These are phyloP conservation scores for Paraplagusia blochii DNA, from an alignment of 2,113 vertebrate species.

Conservation along the genomic window DNA sequence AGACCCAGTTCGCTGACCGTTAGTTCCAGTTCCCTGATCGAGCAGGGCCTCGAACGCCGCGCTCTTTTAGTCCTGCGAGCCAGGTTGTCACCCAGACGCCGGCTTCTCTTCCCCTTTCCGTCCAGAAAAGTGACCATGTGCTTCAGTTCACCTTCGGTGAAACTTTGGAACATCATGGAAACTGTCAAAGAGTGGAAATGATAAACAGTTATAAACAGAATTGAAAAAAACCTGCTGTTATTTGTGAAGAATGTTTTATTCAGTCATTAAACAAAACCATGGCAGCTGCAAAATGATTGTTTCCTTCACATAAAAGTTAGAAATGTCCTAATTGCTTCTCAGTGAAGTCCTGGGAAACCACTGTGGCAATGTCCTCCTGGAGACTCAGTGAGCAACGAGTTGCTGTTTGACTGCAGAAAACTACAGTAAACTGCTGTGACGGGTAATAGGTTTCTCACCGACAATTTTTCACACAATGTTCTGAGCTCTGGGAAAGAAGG, in stretches of 20 bases:
- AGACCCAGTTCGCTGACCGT: conserved; percentile 91
- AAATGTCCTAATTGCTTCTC: background rate
- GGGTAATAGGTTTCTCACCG: conserved; percentile 15
- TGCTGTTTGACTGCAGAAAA: conserved; percentile 40
- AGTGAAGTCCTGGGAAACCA: background rate
- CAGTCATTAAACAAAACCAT: background rate
- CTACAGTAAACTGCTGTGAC: background rate
- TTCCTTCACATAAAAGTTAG: background rate
- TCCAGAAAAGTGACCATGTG: conserved; percentile 82
- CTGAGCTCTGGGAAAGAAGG: conserved; percentile 7
- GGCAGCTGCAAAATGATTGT: background rate
- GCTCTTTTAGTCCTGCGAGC: conserved; percentile 83
- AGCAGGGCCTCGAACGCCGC: conserved; percentile 75
- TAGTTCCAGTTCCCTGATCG: conserved; percentile 81
- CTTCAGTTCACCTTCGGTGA: conserved; percentile 87
- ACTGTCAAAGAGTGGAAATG: conserved; percentile 70
- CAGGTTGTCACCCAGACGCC: conserved; percentile 40
- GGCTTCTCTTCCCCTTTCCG: conserved; percentile 61
- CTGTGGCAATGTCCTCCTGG: background rate
- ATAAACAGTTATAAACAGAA: background rate
- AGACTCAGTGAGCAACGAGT: conserved; percentile 36
- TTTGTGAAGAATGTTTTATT: background rate
- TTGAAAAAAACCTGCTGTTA: background rate
- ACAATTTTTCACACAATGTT: conserved; percentile 36
- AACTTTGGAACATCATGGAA: conserved; percentile 87